Conservation (phyloP, 2,113 vertebrate species). For the Scortum barcoo region DNA sequence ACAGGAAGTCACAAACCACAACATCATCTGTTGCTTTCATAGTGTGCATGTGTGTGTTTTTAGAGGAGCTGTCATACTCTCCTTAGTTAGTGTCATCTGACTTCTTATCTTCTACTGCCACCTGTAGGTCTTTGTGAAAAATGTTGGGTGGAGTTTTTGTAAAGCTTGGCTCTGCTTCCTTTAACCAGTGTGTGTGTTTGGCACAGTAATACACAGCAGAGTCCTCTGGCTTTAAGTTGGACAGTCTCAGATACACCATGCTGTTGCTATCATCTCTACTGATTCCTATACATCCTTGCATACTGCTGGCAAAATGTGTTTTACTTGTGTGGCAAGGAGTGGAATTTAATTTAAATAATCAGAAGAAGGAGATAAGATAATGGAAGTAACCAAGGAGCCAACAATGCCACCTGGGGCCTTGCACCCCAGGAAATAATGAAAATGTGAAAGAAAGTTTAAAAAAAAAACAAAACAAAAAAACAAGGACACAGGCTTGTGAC, state of each 20-base stretch:
- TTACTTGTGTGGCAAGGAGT: too few relatives aligned
- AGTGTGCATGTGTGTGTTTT: not conserved
- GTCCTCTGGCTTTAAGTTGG: conserved; percentile 35
- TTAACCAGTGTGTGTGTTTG: not conserved
- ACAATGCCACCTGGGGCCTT: too few relatives aligned
- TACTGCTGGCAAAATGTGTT: conserved; percentile 31
- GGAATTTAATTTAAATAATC: too few relatives aligned
- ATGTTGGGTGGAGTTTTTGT: conserved; percentile 9
- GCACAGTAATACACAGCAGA: conserved; percentile 58
- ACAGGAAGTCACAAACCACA: conserved; percentile 17
- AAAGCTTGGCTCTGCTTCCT: too few relatives aligned
- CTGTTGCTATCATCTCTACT: conserved; percentile 53
- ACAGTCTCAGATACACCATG: conserved; percentile 42
- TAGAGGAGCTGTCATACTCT: not conserved
- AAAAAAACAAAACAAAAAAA: too few relatives aligned
- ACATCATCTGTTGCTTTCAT: not conserved
- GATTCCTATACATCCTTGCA: conserved; percentile 32
- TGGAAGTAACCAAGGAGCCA: too few relatives aligned
- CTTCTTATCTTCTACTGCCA: not conserved
- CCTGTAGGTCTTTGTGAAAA: not conserved
- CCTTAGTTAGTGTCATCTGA: not conserved
- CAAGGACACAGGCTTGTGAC: too few relatives aligned
- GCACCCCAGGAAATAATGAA: too few relatives aligned
- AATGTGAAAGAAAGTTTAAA: too few relatives aligned
- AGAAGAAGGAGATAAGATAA: not conserved